Base-by-base conservation (phyloP, 23 tunicate species). In the Phallusia fumigata region DNA sequence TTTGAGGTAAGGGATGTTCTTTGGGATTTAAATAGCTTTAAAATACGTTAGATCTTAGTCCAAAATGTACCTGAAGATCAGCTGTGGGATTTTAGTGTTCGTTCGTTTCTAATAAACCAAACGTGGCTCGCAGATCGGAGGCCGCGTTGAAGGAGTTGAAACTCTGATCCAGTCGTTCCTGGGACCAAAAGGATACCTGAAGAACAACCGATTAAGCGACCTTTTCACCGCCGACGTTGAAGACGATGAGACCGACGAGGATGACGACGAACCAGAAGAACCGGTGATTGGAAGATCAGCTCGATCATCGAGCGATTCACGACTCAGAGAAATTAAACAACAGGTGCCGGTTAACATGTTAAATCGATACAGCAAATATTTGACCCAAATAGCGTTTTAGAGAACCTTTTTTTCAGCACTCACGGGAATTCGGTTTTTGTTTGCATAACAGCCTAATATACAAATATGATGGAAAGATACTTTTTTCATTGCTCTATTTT, bases 141-240 rank as follows among this genome's bases (percentile, higher is more conserved):
- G 94, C 32, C 88, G 98, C 52, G 88, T 94, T 47, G 88, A 94
- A 82, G 98, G 98, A 21, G 84, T 89, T 52, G 98, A 94, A 78
- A 58, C 64, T 13, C 40, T 86, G 13, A 33, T 94, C 49, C 94
- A 89, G 73, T 72, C 84, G 31, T 53, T 80, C 53, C 45, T 92
- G 34, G 88, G 73, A 31, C 89, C 97, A 22, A 81, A 89, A 52
- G 86, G 78, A 0, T 82, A 76, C 81, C 83, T 79, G 49, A 82
- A 86, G 69, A 86, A 88, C 85, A 89, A 80, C 53, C 82, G 77
- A 19, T 76, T 89, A 58, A 75, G 88, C 73, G 77, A 84, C n/a
- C 52, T 89, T 0, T 75, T 84, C 64, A 65, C 36, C 65, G 51
- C 74, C 19, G 65, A 30, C 19, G 82, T 79, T 53, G 82, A 65